Conservation (phyloP, 2,113 vertebrate genomes). For the Oxyura jamaicensis region DNA sequence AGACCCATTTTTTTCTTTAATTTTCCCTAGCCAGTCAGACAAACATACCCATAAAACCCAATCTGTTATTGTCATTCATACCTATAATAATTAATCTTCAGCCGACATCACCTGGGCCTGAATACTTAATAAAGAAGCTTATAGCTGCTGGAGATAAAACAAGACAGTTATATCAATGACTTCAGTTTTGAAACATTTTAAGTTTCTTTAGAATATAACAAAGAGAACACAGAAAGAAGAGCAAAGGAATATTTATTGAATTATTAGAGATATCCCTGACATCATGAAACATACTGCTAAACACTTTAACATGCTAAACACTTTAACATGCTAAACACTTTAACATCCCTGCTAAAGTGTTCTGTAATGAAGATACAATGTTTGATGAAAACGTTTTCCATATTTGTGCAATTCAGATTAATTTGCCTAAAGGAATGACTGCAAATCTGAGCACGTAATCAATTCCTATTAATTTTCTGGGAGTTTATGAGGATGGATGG, state of each 20-base stretch:
- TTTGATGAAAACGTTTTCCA: neutral
- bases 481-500: neutral
- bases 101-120: neutral
- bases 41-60: conserved; percentile 41
- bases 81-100: neutral
- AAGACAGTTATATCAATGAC: neutral
- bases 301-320: too few relatives aligned
- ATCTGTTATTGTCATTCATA: neutral
- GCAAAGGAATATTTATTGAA: fast-evolving
- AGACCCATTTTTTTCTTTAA: conserved; percentile 2
- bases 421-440: neutral
- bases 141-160: neutral
- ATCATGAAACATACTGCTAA: neutral
- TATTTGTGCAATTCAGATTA: neutral
- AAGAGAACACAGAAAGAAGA: neutral
- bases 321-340: too few relatives aligned
- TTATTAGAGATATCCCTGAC: neutral
- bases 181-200: neutral
- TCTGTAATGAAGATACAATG: neutral
- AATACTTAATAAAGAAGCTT: neutral
- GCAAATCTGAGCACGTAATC: neutral
- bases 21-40: conserved; percentile 11
- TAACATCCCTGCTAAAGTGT: neutral
- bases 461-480: neutral
- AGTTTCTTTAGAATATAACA: neutral